A percentile compares a stretch with the other conserved stretches of the same genome.
Conservation (phyloP, 2,888 invertebrate genomes). For the Epinotia ramella region DNA sequence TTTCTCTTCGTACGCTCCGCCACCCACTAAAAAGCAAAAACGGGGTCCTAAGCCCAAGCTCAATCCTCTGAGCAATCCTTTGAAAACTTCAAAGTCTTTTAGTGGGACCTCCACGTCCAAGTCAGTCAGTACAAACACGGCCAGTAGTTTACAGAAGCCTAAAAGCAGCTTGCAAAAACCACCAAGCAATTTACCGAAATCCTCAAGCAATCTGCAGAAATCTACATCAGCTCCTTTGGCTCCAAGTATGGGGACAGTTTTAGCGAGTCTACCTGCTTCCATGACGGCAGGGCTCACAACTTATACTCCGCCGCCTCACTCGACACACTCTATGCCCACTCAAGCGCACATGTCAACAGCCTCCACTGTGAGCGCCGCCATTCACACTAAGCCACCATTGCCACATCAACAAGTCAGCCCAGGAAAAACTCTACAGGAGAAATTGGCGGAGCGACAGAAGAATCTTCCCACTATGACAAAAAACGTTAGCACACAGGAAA, state of each 20-base stretch:
- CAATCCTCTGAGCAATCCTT: slow-evolving; percentile 50
- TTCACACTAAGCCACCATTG: slow-evolving; percentile 71
- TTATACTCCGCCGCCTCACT: slow-evolving; percentile 54
- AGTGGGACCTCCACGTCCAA: slow-evolving; percentile 51
- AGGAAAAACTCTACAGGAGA: slow-evolving; percentile 88
- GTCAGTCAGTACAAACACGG: slow-evolving; percentile 57
- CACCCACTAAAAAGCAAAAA: slow-evolving; percentile 74
- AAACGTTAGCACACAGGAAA: slow-evolving; percentile 56
- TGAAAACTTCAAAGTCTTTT: slow-evolving; percentile 61
- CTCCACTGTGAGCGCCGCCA: slow-evolving; percentile 61
- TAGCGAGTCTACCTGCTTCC: slow-evolving; percentile 71
- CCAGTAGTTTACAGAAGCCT: slow-evolving; percentile 23
- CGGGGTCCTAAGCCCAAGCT: slow-evolving; percentile 65
- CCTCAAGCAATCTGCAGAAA: slow-evolving; percentile 56
- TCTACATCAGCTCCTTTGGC: slow-evolving; percentile 61
- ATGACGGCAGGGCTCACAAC: slow-evolving; percentile 67
- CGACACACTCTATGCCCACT: slow-evolving; percentile 57
- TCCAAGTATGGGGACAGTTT: slow-evolving; percentile 75
- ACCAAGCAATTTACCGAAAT: slow-evolving; percentile 19
- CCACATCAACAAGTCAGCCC: slow-evolving; percentile 82
- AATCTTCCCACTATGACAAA: slow-evolving; percentile 65
- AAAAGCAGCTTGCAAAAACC: slow-evolving; percentile 54
- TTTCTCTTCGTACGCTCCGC: slow-evolving; percentile 68
- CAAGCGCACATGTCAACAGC: slow-evolving; percentile 71
- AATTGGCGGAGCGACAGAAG: slow-evolving; percentile 88